Evolutionary conservation across 2,113 vertebrate species (phyloP).

Genomic region (Eonycteris spelaea): DNA sequence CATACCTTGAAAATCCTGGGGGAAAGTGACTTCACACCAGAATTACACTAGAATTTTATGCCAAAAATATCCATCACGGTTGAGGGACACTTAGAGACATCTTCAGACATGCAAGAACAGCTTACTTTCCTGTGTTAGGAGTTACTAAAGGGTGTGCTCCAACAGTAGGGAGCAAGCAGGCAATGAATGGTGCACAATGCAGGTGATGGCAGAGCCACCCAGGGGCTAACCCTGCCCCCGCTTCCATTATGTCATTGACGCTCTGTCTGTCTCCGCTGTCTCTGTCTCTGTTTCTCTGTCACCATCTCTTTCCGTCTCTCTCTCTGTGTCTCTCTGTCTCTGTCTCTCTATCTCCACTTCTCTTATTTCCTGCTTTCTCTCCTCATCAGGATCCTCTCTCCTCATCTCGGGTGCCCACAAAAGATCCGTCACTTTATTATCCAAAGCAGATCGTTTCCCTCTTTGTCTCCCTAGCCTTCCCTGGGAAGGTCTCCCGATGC

Average conservation of each 20-base stretch:
- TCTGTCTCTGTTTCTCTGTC: background rate
- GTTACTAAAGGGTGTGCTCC: background rate
- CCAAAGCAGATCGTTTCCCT: background rate
- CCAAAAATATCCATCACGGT: background rate
- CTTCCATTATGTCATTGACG: rapidly evolving
- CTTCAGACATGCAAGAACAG: background rate
- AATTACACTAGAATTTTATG: background rate
- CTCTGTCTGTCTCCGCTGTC: background rate
- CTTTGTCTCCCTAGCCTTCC: background rate
- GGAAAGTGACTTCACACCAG: background rate
- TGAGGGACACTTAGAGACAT: background rate
- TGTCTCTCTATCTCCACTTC: background rate
- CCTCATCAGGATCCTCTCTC: background rate
- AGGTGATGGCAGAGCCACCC: background rate
- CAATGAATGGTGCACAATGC: background rate
- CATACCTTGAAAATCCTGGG: background rate
- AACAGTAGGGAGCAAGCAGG: background rate
- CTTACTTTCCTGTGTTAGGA: background rate
- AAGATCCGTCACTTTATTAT: background rate
- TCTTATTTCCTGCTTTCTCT: background rate
- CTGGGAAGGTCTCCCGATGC: background rate
- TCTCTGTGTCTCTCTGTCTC: background rate
- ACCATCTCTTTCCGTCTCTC: background rate
- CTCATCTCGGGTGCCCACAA: background rate
- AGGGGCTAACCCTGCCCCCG: rapidly evolving